These are phyloP conservation scores for Diabrotica balteata DNA, from an alignment of 2,888 invertebrate species.

Conservation along the genomic window DNA sequence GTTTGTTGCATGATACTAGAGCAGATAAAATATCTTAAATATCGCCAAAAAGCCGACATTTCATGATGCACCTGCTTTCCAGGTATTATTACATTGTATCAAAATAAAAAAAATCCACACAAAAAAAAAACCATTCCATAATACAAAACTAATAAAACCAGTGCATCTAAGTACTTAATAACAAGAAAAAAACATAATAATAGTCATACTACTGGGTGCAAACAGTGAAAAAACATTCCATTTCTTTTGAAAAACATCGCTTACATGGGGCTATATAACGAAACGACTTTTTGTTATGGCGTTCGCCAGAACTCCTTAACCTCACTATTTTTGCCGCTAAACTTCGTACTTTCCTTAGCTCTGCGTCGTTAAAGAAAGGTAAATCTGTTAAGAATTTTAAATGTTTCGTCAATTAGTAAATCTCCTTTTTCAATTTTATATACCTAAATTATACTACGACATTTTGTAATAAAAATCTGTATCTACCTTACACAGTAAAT, in stretches of 20 bases:
- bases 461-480: not conserved
- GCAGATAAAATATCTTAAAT: too few species aligned
- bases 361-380: slow-evolving; percentile 36
- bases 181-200: slow-evolving; percentile 18
- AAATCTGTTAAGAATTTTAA: slow-evolving; percentile 18
- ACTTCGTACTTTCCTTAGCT: slow-evolving; percentile 49
- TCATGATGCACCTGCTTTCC: not conserved
- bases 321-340: slow-evolving; percentile 55
- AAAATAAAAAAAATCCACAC: not conserved
- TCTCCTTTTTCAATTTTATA: slow-evolving; percentile 8
- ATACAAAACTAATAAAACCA: slow-evolving; percentile 7
- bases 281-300: slow-evolving; percentile 58
- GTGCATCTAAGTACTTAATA: slow-evolving; percentile 15
- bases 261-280: slow-evolving; percentile 58
- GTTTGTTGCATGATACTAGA: too few species aligned
- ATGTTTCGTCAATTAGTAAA: not conserved
- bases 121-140: slow-evolving; percentile 7
- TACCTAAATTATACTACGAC: not conserved
- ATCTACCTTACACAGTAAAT: not conserved
- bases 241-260: slow-evolving; percentile 36
- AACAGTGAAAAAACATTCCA: slow-evolving; percentile 42
- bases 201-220: slow-evolving; percentile 24
- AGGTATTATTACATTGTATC: not conserved
- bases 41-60: not conserved
- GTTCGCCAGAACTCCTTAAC: slow-evolving; percentile 55